Evolutionary conservation across 2,797 vertebrate species (phyloP), one percentile per base, ranked within the genome.

Genomic region (Hemitrygon akajei): DNA sequence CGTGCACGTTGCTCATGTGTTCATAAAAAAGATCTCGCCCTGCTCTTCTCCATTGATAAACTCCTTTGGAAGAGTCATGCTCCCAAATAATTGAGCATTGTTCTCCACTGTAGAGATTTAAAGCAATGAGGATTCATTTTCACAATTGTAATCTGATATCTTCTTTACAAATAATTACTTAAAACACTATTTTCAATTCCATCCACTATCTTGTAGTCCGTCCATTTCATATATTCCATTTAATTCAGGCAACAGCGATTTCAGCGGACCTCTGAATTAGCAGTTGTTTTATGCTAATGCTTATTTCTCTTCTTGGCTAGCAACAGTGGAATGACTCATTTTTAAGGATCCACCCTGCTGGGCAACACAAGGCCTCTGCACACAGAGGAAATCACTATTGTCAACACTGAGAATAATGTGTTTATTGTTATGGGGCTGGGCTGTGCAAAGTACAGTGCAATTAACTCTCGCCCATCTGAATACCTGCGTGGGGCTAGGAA

Each of bases 341-440:
- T 93, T n/a, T 27, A 75, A 76, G 40, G 91, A 58, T 25, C 91
- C 71, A 56, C 71, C 71, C 71, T 76, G 37, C 71, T 75, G 91
- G 27, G 37, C 22, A 56, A 25, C 47, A 56, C 91, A 93, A 93
- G 71, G 71, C 71, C 40, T 76, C 47, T 93, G 40, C 40, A 76
- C 37, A 58, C 91, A 56, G 69, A 75, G 40, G 71, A 93, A 76
- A 76, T 93, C 73, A 56, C 91, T 76, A n/a, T n/a, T 76, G 91
- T 93, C 73, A 93, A 76, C 40, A 58, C 27, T 27, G 12, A 76
- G 34, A 92, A 93, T 73, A 75, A n/a, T 76, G 47, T 75, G 10
- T 93, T 93, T 93, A 93, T 93, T 93, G 40, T 76, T 56, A 76
- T 9, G 69, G 14, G 37, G 37, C 37, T 47, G 71, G 40, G 69